These are phyloP conservation scores for Oscheius sp. DNA, from an alignment of 2,888 invertebrate species.

Conservation along the genomic window DNA sequence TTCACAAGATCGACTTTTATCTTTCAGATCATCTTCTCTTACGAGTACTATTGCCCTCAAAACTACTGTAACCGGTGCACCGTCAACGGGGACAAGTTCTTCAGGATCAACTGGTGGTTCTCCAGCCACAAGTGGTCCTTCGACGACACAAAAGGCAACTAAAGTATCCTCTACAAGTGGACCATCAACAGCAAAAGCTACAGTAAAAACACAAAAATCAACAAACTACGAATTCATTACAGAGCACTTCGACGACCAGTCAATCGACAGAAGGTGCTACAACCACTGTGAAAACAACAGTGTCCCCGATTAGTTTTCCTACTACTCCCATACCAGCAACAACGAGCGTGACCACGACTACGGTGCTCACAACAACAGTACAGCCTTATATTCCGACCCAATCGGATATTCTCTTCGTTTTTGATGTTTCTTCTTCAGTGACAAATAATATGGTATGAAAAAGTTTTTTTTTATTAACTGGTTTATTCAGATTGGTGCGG, in stretches of 20 bases:
- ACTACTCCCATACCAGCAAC: neutral
- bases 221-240: neutral
- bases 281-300: neutral
- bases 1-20: too few species aligned
- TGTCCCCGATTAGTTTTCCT: neutral
- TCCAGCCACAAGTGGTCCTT: neutral
- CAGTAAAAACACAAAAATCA: neutral
- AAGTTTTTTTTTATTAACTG: neutral
- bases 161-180: neutral
- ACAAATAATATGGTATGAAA: too few species aligned
- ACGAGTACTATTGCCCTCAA: neutral
- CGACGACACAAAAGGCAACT: neutral
- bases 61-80: neutral
- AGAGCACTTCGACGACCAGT: neutral
- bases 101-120: neutral
- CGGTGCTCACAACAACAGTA: slow-evolving; percentile 2
- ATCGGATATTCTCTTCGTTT: slow-evolving; percentile 8
- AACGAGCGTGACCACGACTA: neutral
- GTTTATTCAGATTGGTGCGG: neutral
- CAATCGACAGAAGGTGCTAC: neutral
- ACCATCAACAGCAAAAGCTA: neutral
- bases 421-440: neutral
- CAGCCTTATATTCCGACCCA: slow-evolving; percentile 12
- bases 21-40: neutral
- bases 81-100: neutral